These are phyloP conservation scores for Apodemus agrarius DNA, from an alignment of 2,797 vertebrate genomes.

Conservation along the genomic window DNA sequence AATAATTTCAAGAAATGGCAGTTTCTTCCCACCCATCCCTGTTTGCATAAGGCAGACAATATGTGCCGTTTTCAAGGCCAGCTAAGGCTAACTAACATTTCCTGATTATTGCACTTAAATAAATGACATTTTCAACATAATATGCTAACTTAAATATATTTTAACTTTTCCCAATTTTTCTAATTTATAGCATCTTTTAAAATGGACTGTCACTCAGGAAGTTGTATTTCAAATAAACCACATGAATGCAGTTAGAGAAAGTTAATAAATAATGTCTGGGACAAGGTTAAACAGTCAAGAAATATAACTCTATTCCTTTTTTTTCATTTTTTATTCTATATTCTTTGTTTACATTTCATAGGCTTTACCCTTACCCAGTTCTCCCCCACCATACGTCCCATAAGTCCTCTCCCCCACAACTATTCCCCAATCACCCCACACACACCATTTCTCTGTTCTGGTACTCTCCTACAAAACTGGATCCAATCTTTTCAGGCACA, in stretches of 20 bases:
- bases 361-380: too few species aligned
- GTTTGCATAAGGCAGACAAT: slow-evolving; percentile 62
- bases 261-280: slow-evolving; percentile 76
- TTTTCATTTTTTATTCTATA: too few species aligned
- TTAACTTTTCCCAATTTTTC: slow-evolving; percentile 75
- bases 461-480: too few species aligned
- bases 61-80: slow-evolving; percentile 69
- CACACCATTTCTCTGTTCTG: too few species aligned
- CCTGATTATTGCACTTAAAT: slow-evolving; percentile 67
- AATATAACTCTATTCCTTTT: too few species aligned
- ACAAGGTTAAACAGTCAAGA: background rate
- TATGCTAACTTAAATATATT: slow-evolving; percentile 58
- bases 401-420: too few species aligned
- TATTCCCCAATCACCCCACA: too few species aligned
- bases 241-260: slow-evolving; percentile 75
- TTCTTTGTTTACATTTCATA: too few species aligned
- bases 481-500: too few species aligned
- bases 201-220: slow-evolving; percentile 60
- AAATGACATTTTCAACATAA: slow-evolving; percentile 70
- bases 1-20: slow-evolving; percentile 13
- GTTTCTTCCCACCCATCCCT: background rate
- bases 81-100: slow-evolving; percentile 64
- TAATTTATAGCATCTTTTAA: slow-evolving; percentile 65
- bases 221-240: slow-evolving; percentile 56
- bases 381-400: too few species aligned